Percentiles rank a stretch among this genome's conserved stretches.
Evolutionary conservation across 2,797 vertebrate genomes (phyloP).

Genomic region (Sciurus carolinensis): DNA sequence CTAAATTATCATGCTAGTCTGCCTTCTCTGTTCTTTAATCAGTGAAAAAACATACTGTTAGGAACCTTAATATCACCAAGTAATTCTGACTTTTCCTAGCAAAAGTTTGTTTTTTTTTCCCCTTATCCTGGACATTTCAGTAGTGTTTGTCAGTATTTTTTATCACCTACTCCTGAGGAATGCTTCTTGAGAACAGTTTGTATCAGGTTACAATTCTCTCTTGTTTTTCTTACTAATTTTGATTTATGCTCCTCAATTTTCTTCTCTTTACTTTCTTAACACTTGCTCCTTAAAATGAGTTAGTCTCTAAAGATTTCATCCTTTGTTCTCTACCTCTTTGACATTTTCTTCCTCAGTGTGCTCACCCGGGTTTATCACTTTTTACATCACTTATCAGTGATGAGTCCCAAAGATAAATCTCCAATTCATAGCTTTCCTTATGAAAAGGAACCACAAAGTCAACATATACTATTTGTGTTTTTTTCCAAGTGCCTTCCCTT

Average conservation of each 20-base stretch:
- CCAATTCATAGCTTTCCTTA: background rate
- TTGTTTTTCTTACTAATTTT: background rate
- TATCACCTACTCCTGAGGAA: accelerated
- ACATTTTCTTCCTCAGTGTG: background rate
- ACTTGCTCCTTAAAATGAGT: background rate
- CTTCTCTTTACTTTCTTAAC: no score
- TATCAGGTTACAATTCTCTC: background rate
- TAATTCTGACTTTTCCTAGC: background rate
- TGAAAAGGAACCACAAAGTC: no score
- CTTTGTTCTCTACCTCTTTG: background rate
- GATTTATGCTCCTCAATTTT: background rate
- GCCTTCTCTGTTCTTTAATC: background rate
- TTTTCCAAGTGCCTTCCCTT: background rate
- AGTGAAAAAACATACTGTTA: background rate
- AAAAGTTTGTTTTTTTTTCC: background rate
- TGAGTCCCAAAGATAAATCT: background rate
- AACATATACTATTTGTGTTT: background rate
- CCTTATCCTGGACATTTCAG: background rate
- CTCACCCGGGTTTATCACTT: background rate
- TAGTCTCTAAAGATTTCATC: background rate
- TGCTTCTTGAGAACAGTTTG: background rate
- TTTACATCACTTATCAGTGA: background rate
- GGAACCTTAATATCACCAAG: background rate
- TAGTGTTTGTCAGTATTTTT: background rate
- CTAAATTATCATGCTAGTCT: background rate